Conservation (phyloP, 2,888 invertebrate genomes). For the Lagria hirta region DNA sequence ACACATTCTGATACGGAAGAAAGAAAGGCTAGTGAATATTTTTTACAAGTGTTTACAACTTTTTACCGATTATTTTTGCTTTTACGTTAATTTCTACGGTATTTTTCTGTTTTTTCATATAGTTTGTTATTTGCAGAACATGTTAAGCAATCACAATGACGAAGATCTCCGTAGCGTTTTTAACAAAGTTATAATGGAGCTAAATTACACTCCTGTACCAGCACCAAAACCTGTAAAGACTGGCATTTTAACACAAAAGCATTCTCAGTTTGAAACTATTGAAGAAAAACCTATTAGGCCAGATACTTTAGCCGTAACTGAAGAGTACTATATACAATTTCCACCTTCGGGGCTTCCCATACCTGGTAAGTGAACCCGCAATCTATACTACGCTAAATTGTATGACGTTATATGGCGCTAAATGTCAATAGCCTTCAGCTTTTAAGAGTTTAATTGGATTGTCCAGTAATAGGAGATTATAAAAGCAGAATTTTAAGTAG, state of each 20-base stretch:
- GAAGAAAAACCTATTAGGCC: constrained; percentile 48
- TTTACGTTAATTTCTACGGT: no score
- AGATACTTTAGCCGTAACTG: constrained; percentile 37
- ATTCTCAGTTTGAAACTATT: constrained; percentile 48
- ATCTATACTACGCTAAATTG: no score
- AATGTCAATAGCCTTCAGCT: no score
- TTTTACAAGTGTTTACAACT: no score
- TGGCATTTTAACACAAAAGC: constrained; percentile 36
- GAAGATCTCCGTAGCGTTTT: constrained; percentile 47
- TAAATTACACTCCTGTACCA: constrained; percentile 57
- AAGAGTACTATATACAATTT: constrained; percentile 58
- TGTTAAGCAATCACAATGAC: constrained; percentile 42
- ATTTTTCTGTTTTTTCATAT: no score
- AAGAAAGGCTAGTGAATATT: no score
- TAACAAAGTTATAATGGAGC: constrained; percentile 48
- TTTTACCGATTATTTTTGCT: no score
- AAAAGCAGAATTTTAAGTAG: no score
- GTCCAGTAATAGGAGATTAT: no score
- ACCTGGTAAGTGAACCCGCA: constrained; percentile 52
- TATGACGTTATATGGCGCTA: no score
- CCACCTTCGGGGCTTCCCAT: constrained; percentile 59
- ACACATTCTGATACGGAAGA: constrained; percentile 85
- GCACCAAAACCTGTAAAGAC: constrained; percentile 56
- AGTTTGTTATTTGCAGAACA: constrained; percentile 38
- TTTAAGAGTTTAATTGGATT: no score